These are phyloP conservation scores for Lucinisca nassula DNA, from an alignment of 2,888 invertebrate genomes.

Conservation along the genomic window DNA sequence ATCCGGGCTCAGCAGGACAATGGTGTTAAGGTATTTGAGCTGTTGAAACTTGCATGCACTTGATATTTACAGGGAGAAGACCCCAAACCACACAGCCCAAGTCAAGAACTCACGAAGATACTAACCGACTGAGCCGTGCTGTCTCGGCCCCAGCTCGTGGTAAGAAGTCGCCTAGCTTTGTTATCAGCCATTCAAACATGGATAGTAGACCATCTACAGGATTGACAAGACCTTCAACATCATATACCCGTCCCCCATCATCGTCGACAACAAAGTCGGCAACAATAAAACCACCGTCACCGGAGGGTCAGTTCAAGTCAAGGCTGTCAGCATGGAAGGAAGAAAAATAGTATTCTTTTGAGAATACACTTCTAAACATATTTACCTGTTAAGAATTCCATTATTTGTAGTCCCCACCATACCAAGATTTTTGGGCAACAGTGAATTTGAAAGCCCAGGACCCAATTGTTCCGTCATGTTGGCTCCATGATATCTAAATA, in stretches of 20 bases:
- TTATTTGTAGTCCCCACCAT: no score
- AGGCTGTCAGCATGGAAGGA: constrained; percentile 74
- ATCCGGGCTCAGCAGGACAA: no score
- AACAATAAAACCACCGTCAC: constrained; percentile 65
- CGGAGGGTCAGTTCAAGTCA: constrained; percentile 72
- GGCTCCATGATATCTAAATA: no score
- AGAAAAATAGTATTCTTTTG: constrained; percentile 55
- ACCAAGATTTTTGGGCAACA: no score
- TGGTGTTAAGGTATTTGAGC: no score
- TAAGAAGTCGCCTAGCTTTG: constrained; percentile 71
- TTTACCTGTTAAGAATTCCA: no score
- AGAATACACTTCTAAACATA: no score
- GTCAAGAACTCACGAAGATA: constrained; percentile 50
- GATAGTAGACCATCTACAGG: constrained; percentile 71
- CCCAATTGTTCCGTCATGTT: no score
- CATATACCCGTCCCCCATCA: constrained; percentile 65
- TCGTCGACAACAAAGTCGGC: constrained; percentile 65
- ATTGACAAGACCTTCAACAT: constrained; percentile 65
- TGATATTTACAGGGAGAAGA: constrained; percentile 54
- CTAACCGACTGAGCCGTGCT: constrained; percentile 52
- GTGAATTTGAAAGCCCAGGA: no score
- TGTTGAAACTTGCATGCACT: no score
- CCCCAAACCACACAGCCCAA: constrained; percentile 70
- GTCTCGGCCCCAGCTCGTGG: constrained; percentile 73
- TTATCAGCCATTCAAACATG: constrained; percentile 66